Evolutionary conservation across 2,888 invertebrate genomes (phyloP), one percentile per base, ranked within the genome.

Genomic region (Cetonia aurata): DNA sequence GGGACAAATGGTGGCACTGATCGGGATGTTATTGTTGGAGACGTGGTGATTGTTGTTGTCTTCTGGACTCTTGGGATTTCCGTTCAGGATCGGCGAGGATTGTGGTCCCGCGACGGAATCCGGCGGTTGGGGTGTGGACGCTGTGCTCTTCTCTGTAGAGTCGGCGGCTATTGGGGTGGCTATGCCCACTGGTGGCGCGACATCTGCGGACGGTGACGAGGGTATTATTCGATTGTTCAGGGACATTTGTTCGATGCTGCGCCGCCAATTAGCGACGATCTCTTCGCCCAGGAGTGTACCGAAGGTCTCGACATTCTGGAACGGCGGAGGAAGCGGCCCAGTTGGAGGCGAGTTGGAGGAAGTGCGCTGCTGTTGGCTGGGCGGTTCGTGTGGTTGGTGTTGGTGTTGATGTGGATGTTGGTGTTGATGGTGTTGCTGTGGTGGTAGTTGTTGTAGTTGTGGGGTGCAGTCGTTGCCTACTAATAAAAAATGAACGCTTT

Each of bases 221-320:
- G 77, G 75, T 71, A 77, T 77, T 77, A 78, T 77, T 75, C 78
- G 81, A 75, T 78, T 82, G 75, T 75, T 77, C 72, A 82, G 79
- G 81, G 81, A 80, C 77, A 84, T 81, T 77, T 86, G 83, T 82
- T 92, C 91, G 82, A 92, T 87, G 79, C 90, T 90, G 79, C 91
- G 89, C 82, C 92, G 89, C 91, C 92, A 92, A 83, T 91, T 90
- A 79, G 90, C 90, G 84, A 94, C 94, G 84, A 94, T 91, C 85
- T 94, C 93, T 84, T 93, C 93, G 84, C 94, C 94, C 83, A 93
- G 87, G 82, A 91, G 87, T 76, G 90, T 89, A 86, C 92, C 92
- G 87, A 92, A 91, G 79, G 89, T 87, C 82, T 91, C 91, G 79
- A 91, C 90, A 85, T 89, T 90, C 83, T 90, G 89, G 79, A 90